Evolutionary conservation across 2,888 invertebrate genomes (phyloP), one percentile per base, ranked within the genome.

Genomic region (Drosophila mimica): DNA sequence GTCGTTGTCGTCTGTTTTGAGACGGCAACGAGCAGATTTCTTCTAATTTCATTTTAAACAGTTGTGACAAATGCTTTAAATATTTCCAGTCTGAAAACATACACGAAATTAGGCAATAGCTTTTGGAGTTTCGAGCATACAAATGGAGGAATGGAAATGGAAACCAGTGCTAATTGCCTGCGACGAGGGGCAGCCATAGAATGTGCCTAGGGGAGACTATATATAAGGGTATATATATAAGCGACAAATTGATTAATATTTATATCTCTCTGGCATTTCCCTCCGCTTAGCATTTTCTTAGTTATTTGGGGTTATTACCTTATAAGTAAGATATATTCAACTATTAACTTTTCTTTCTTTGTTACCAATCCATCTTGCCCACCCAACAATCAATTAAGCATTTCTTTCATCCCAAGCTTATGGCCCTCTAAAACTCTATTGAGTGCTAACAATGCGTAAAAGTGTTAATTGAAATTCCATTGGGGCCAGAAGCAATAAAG

Each of bases 41-140:
- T 33, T 69, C 70, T 82, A 83, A 88, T 89, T 85, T 80, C 54
- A 79, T 88, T 89, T 80, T 79, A 89, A 88, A 88, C 70, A 88
- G 74, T 75, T 78, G 72, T 82, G 85, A 84, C 87, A 87, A 89
- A 89, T 83, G 81, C 68, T 60, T 51, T 20, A 73, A 71, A 71
- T 78, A 75, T 76, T 71, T 64, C 57, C 53, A 57, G 36, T 40
- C 28, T 49, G 40, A 70, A 61, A 64, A 66, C 72, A 66, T 51
- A 54, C 28, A 58, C 43, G 54, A 75, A 78, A 75, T 83, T 75
- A 69, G 75, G 58, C 51, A 34, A 62, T 70, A 36, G 11, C 38
- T 49, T 17, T 60, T 72, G 59, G 25, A 51, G 66, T 28, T 28
- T 34, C 49, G 17, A 34, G 15, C 34, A 15, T 46, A 15, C 43